Conservation (phyloP, 2,113 vertebrate genomes). For the Peromyscus leucopus region DNA sequence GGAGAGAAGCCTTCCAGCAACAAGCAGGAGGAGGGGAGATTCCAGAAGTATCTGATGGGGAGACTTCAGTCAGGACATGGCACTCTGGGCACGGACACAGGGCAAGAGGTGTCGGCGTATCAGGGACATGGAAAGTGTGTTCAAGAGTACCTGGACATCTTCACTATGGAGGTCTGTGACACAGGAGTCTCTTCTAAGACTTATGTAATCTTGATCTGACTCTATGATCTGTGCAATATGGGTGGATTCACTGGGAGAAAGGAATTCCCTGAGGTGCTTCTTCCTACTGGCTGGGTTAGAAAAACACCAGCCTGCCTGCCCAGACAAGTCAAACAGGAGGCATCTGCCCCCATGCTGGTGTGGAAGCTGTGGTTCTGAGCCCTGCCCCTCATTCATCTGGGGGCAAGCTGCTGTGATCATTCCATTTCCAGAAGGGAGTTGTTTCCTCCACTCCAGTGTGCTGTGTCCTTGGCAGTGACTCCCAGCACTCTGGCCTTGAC, state of each 20-base stretch:
- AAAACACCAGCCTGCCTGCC: neutral
- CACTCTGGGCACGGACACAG: neutral
- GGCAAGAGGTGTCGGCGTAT: neutral
- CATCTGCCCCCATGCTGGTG: neutral
- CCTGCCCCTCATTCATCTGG: neutral
- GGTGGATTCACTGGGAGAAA: neutral
- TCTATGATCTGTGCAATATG: neutral
- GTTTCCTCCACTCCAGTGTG: neutral
- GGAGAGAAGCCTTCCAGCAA: too few species aligned
- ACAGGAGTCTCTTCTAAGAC: neutral
- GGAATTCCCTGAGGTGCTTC: neutral
- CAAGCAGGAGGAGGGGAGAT: neutral
- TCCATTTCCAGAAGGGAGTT: neutral
- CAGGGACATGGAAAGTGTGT: neutral
- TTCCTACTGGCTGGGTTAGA: neutral
- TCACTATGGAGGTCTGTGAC: neutral
- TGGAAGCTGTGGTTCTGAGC: neutral
- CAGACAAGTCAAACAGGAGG: neutral
- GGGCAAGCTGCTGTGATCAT: neutral
- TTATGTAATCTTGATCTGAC: neutral
- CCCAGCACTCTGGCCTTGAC: slow-evolving; percentile 6
- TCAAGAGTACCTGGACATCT: neutral
- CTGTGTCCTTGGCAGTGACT: neutral
- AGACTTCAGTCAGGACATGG: neutral
- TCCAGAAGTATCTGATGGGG: neutral